These are phyloP conservation scores for Mactra quadrangularis DNA, from an alignment of 1,140 invertebrate genomes.

Conservation along the genomic window DNA sequence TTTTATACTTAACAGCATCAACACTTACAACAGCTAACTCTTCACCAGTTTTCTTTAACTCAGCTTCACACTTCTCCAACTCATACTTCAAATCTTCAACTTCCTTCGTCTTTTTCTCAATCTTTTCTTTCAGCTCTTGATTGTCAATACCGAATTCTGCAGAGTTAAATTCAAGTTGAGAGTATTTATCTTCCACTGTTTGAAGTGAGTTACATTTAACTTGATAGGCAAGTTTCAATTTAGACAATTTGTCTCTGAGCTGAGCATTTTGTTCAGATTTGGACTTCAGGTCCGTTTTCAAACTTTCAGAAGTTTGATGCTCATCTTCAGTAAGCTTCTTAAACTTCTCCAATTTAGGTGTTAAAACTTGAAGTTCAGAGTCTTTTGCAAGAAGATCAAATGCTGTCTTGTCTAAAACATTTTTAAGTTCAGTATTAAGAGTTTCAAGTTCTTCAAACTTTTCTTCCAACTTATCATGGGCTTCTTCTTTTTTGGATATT, in stretches of 20 bases:
- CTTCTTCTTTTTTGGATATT: not conserved
- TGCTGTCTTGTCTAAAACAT: conserved; percentile 28
- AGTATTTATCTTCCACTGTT: conserved; percentile 11
- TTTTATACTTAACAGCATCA: conserved; percentile 25
- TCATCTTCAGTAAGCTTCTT: conserved; percentile 7
- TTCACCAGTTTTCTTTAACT: conserved; percentile 32
- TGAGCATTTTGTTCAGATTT: conserved; percentile 26
- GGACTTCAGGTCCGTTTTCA: conserved; percentile 11
- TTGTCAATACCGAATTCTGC: conserved; percentile 36
- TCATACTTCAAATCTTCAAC: conserved; percentile 20
- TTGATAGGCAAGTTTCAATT: conserved; percentile 9
- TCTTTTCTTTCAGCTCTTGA: not conserved
- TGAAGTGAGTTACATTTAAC: conserved; percentile 2
- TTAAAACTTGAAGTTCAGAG: not conserved
- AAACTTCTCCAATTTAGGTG: conserved; percentile 15
- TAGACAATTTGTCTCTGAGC: conserved; percentile 1
- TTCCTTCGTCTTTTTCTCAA: conserved; percentile 13
- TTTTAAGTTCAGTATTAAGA: conserved; percentile 39
- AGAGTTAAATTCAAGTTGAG: conserved; percentile 34
- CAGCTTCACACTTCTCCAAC: not conserved
- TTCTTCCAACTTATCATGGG: conserved; percentile 5
- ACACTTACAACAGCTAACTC: conserved; percentile 34
- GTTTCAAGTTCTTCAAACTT: conserved; percentile 21
- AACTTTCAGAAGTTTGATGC: not conserved
- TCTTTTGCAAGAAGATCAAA: conserved; percentile 19